These are phyloP conservation scores for Drosophila orosa DNA, from an alignment of 1,140 invertebrate genomes.

Conservation along the genomic window DNA sequence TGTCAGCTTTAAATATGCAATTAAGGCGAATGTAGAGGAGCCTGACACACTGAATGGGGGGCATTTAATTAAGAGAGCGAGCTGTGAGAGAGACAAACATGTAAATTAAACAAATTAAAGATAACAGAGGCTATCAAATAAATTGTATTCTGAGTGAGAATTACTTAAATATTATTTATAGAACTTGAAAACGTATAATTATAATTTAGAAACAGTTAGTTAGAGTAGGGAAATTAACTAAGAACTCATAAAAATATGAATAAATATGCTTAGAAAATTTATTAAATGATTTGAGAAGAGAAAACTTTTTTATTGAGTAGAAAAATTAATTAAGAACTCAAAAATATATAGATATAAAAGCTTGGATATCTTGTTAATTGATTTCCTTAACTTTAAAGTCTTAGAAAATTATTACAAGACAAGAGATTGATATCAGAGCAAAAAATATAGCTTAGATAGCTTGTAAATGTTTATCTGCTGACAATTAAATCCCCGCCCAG, in stretches of 20 bases:
- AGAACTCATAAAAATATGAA: not conserved
- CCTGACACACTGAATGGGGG: conserved; percentile 8
- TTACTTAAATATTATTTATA: conserved; percentile 5
- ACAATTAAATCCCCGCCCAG: conserved; percentile 8
- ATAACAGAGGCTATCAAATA: conserved; percentile 6
- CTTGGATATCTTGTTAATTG: not conserved
- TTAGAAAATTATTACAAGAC: not conserved
- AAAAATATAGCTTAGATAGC: not conserved
- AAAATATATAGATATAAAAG: not conserved
- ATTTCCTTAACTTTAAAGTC: not conserved
- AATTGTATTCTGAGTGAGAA: conserved; percentile 13
- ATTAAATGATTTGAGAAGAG: not conserved
- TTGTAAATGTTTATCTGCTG: conserved; percentile 6
- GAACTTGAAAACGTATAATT: not conserved
- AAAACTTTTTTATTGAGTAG: not conserved
- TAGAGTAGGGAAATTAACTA: not conserved
- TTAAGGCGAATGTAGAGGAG: conserved; percentile 58
- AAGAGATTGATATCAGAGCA: not conserved
- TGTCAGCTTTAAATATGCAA: conserved; percentile 79
- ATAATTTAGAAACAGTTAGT: not conserved
- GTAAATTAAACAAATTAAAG: conserved; percentile 24
- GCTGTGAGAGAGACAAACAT: conserved; percentile 7
- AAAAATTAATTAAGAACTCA: not conserved
- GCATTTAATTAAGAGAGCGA: conserved; percentile 21
- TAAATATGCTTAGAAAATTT: not conserved